phyloP scores from a whole-genome alignment of 2,113 vertebrate species.

The Gila orcuttii region DNA sequence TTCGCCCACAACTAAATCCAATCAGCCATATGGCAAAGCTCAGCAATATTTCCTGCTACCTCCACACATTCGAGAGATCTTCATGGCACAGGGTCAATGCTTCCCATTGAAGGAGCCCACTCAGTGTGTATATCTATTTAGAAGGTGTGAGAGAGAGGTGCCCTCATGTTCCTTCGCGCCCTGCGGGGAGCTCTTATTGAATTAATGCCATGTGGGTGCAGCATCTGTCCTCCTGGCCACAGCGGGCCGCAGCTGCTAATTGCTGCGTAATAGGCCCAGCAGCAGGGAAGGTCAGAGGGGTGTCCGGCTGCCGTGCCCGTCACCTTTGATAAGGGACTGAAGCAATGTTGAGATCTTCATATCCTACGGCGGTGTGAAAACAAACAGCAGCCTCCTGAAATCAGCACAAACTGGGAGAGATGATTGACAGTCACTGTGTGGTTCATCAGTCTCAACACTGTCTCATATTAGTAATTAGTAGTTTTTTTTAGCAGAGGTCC shows the following conservation, averaged over 20 bases:
- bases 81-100: slow-evolving; percentile 63
- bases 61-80: slow-evolving; percentile 38
- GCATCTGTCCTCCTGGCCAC: slow-evolving; percentile 87
- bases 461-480: background rate
- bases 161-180: slow-evolving; percentile 78
- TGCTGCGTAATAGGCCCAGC: slow-evolving; percentile 88
- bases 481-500: too few relatives aligned
- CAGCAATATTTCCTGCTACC: slow-evolving; percentile 60
- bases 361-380: background rate
- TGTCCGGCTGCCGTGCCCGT: slow-evolving; percentile 75
- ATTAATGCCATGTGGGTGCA: slow-evolving; percentile 86
- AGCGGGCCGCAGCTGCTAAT: slow-evolving; percentile 85
- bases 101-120: slow-evolving; percentile 68
- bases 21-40: slow-evolving; percentile 69
- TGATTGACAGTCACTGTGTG: background rate
- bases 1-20: slow-evolving; percentile 62
- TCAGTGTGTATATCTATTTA: slow-evolving; percentile 74
- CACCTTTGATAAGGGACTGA: slow-evolving; percentile 57
- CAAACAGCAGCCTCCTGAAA: slow-evolving; percentile 4
- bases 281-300: slow-evolving; percentile 87
- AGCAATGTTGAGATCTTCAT: slow-evolving; percentile 21
- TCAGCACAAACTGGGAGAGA: background rate
- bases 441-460: too few relatives aligned
- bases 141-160: slow-evolving; percentile 75
- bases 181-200: slow-evolving; percentile 81